phyloP scores from a whole-genome alignment of 2,113 vertebrate species.

The Cynoglossus semilaevis region DNA sequence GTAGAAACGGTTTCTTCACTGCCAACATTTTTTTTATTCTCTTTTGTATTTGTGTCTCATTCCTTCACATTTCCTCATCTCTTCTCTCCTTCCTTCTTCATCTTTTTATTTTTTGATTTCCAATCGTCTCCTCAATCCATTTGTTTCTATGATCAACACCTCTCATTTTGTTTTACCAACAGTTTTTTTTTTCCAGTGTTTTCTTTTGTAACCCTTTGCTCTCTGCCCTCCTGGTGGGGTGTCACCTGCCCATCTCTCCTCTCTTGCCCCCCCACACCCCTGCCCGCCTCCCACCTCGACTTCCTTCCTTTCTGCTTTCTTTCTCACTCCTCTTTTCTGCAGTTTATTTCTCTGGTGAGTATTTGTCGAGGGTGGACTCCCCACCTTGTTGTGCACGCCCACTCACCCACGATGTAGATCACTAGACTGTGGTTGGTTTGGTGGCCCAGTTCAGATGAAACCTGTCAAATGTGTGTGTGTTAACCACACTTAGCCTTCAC shows the following conservation, averaged over 20 bases:
- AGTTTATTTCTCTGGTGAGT: slow-evolving; percentile 99
- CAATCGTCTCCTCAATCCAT: no score
- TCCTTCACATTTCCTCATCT: background rate
- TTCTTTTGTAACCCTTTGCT: slow-evolving; percentile 53
- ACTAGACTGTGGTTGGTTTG: slow-evolving; percentile 55
- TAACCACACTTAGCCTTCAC: slow-evolving; percentile 32
- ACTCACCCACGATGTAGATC: slow-evolving; percentile 40
- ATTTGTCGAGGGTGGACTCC: slow-evolving; percentile 50
- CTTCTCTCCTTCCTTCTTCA: slow-evolving; percentile 14
- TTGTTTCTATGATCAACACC: background rate
- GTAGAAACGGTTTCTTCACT: slow-evolving; percentile 62
- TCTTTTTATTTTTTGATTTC: background rate
- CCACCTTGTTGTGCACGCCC: slow-evolving; percentile 36
- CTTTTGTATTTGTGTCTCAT: background rate
- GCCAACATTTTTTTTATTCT: slow-evolving; percentile 2
- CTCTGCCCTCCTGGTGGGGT: slow-evolving; percentile 41
- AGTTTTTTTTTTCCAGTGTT: slow-evolving; percentile 47
- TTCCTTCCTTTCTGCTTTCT: slow-evolving; percentile 36
- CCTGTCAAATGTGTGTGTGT: slow-evolving; percentile 37
- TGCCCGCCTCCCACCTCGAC: slow-evolving; percentile 41
- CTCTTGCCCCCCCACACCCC: slow-evolving; percentile 43
- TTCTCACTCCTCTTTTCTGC: slow-evolving; percentile 76
- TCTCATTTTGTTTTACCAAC: slow-evolving; percentile 14
- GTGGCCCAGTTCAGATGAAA: slow-evolving; percentile 21
- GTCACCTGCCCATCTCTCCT: slow-evolving; percentile 41